Base-by-base conservation (phyloP, 1,140 invertebrate genomes). In the Ips nitidus region DNA sequence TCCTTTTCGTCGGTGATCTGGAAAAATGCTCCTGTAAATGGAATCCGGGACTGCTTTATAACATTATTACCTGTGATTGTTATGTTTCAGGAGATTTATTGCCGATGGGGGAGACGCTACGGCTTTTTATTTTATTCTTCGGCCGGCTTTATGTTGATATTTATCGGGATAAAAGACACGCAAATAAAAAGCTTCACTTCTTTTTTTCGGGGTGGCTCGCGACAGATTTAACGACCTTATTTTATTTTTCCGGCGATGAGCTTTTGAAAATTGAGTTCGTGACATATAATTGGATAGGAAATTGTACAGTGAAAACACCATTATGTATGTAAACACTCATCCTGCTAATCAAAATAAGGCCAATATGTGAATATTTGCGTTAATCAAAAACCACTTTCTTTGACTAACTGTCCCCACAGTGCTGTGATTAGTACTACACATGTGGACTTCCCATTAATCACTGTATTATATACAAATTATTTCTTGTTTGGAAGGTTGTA, bases 61-160 rank as follows among this genome's bases (percentile, higher is more conserved):
- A 76, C 74, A 74, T 76, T 79, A 80, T 80, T 80, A 80, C 78
- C 78, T 79, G 77, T 74, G 76, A 80, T 78, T 80, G 78, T 80
- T 80, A 79, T 79, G 76, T 75, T 77, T 75, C 62, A 55, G 56
- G 56, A 75, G 75, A 78, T 79, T 77, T 79, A 78, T 76, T 52
- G 63, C 40, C 62, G 52, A 22, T 63, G 70, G 73, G 75, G 75
- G 73, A 74, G 68, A 69, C 57, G 66, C 66, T 74, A 66, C 70
- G 60, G 37, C 50, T 74, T 74, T 74, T 74, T 74, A 74, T 74
- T 74, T 74, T 71, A 70, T 71, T 70, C 63, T 52, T 62, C 52
- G 65, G 58, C 53, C 52, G 50, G 64, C 52, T 56, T 69, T 69
- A 64, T 69, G 68, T 52, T 69, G 68, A 69, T 69, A 63, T 59